Conservation (phyloP, 2,888 invertebrate genomes). For the Eurytoma adleriae region DNA sequence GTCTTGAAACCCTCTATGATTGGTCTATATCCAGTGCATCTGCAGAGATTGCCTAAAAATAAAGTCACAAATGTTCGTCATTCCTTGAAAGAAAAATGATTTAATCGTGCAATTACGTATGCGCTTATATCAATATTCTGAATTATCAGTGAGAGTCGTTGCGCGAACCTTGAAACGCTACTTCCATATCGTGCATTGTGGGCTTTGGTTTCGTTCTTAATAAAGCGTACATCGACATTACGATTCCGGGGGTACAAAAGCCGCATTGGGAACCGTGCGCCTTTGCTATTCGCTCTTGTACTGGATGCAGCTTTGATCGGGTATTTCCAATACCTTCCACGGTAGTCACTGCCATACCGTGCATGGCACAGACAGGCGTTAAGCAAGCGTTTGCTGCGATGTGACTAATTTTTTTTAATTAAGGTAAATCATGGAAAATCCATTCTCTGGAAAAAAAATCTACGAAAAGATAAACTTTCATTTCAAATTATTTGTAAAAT, state of each 20-base stretch:
- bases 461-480: no score
- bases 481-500: no score
- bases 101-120: no score
- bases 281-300: slow-evolving; percentile 91
- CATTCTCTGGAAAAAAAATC: no score
- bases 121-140: no score
- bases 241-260: slow-evolving; percentile 96
- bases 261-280: slow-evolving; percentile 97
- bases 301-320: slow-evolving; percentile 87
- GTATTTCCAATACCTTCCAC: slow-evolving; percentile 95
- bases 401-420: slow-evolving; percentile 80
- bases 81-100: no score
- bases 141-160: background rate
- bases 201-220: slow-evolving; percentile 86
- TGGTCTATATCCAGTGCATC: slow-evolving; percentile 96
- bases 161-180: slow-evolving; percentile 86
- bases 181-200: slow-evolving; percentile 86
- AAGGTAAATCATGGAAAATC: background rate
- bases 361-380: slow-evolving; percentile 90
- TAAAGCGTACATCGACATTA: slow-evolving; percentile 97
- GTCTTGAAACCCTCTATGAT: slow-evolving; percentile 94
- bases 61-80: background rate
- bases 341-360: slow-evolving; percentile 93
- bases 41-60: slow-evolving; percentile 83
- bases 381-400: slow-evolving; percentile 93